Base-by-base conservation (phyloP, 2,113 vertebrate species). In the Isichthys henryi region DNA sequence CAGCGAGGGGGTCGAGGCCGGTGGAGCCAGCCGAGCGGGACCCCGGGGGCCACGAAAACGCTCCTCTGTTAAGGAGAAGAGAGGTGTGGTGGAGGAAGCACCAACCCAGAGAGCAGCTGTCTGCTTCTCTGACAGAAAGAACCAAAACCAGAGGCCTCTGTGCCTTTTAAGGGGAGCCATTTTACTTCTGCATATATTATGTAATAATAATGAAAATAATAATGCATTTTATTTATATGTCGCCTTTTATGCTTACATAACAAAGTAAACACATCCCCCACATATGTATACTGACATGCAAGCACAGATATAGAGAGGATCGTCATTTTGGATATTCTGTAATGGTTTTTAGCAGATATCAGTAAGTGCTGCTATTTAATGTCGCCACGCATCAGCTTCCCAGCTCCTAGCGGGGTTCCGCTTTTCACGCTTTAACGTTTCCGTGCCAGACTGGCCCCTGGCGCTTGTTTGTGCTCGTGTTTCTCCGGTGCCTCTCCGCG, bases 401-500 rank as follows among this genome's bases (percentile, higher is more conserved):
- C 8, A 3, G 5, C 56, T 2, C 56, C 56, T 5, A 1, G 19
- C 6, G 6, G 58, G 58, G 0, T 21, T 11, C n/a, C 3, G 9
- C 62, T 70, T 70, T 70, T 70, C 62, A 70, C 62, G 62, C n/a
- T 70, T 31, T 13, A 4, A 9, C n/a, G 10, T 70, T 70, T 70
- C 62, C 62, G n/a, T 70, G 62, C 62, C 62, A 70, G 62, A 70
- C 62, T 13, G 62, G n/a, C 62, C 62, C 62, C 62, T 10, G 1
- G 62, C 10, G n/a, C 62, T 70, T 70, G 9, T 70, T 70, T 70
- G 62, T 13, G n/a, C 62, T 70, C n/a, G 27, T 31, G 62, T 70
- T 70, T 70, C 62, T 70, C 62, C 74, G 80, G 90, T 90, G 90
- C 56, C 89, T 89, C 91, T 45, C 93, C 90, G 89, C 86, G 89